phyloP scores from a whole-genome alignment of 2,888 invertebrate species.

The Drosophila aldrichi region DNA sequence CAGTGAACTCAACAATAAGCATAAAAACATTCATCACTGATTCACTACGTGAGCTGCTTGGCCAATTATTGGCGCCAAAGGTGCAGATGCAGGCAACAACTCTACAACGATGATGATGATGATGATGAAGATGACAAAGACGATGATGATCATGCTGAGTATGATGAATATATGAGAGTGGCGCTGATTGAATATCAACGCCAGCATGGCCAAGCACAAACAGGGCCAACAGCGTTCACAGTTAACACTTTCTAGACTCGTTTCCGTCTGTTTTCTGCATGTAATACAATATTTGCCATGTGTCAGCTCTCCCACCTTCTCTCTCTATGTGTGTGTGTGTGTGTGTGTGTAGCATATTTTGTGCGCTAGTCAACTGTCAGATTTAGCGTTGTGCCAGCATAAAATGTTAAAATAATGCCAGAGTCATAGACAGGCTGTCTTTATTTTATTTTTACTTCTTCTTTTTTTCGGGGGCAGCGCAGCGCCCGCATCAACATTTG shows the following conservation, averaged over 20 bases:
- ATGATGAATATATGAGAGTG: slow-evolving; percentile 78
- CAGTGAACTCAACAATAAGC: slow-evolving; percentile 82
- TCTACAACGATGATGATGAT: neutral
- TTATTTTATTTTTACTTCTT: too few relatives aligned
- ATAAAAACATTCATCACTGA: slow-evolving; percentile 81
- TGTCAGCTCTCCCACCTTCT: slow-evolving; percentile 33
- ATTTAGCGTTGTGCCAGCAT: slow-evolving; percentile 81
- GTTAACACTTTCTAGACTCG: slow-evolving; percentile 76
- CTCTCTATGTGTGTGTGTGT: neutral
- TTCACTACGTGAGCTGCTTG: slow-evolving; percentile 79
- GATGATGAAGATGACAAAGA: neutral
- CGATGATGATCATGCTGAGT: slow-evolving; percentile 28
- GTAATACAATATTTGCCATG: slow-evolving; percentile 62
- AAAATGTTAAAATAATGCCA: slow-evolving; percentile 82
- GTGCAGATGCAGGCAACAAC: slow-evolving; percentile 44
- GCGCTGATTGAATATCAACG: slow-evolving; percentile 76
- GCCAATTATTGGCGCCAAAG: slow-evolving; percentile 69
- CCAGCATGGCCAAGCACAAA: slow-evolving; percentile 35
- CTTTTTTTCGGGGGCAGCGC: slow-evolving; percentile 48
- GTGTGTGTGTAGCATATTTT: slow-evolving; percentile 68
- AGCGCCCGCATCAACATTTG: slow-evolving; percentile 56
- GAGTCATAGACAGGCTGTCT: slow-evolving; percentile 71
- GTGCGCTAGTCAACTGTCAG: slow-evolving; percentile 79
- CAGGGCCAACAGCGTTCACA: slow-evolving; percentile 38
- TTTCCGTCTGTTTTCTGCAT: slow-evolving; percentile 64